A percentile compares a stretch with the other conserved stretches of the same genome.
Conservation (phyloP, 2,113 vertebrate genomes). For the Tragelaphus imberbis region DNA sequence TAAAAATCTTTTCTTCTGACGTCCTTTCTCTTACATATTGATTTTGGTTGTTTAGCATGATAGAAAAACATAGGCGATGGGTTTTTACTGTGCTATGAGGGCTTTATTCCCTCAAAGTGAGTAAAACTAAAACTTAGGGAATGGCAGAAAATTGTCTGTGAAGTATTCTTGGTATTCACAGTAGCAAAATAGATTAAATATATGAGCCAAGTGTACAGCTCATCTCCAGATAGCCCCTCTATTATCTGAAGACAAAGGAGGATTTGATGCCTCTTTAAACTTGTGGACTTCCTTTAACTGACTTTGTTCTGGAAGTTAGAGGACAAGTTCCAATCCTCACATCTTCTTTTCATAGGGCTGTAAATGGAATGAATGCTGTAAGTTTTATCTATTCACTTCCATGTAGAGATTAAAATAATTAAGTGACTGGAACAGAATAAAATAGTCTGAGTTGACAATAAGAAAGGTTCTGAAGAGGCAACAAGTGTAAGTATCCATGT, state of each 20-base stretch:
- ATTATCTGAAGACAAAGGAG: neutral
- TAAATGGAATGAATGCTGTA: neutral
- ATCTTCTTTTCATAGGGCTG: neutral
- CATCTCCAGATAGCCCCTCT: neutral
- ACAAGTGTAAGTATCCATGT: neutral
- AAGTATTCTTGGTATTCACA: neutral
- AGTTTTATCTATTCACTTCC: neutral
- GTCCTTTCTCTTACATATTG: neutral
- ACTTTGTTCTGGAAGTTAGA: constrained; percentile 6
- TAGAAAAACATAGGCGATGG: neutral
- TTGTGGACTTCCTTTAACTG: neutral
- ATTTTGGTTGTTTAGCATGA: neutral
- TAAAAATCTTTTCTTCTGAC: neutral
- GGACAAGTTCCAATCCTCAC: neutral
- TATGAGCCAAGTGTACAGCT: neutral
- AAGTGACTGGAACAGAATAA: neutral
- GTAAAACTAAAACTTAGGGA: neutral
- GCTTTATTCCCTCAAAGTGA: neutral
- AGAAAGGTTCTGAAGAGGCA: neutral
- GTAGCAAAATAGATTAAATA: neutral
- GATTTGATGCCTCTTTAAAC: neutral
- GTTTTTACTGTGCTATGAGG: neutral
- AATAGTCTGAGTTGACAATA: neutral
- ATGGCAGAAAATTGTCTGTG: neutral
- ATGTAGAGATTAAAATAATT: constrained; percentile 18